These are phyloP conservation scores for Artibeus lituratus DNA, from an alignment of 2,797 vertebrate species.

Conservation along the genomic window DNA sequence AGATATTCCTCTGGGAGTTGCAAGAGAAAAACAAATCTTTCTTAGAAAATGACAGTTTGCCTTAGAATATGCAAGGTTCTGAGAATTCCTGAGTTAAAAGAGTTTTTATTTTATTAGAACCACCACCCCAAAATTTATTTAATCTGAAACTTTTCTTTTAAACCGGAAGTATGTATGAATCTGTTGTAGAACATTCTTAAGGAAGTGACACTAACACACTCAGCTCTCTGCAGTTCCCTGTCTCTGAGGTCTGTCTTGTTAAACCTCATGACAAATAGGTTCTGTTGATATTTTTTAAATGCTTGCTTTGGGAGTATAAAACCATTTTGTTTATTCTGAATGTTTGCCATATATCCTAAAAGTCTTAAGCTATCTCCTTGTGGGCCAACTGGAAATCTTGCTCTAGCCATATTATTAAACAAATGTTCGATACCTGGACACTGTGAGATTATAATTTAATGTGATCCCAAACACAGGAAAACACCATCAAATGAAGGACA, in stretches of 20 bases:
- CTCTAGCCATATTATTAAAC: slow-evolving; percentile 42
- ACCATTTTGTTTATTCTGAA: neutral
- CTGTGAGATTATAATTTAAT: slow-evolving; percentile 70
- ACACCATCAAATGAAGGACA: slow-evolving; percentile 74
- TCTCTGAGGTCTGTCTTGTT: neutral
- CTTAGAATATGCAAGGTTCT: neutral
- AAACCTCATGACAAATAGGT: neutral
- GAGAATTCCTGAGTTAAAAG: neutral
- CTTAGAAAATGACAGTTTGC: neutral
- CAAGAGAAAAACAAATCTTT: neutral
- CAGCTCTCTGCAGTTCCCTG: neutral
- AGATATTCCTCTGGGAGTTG: neutral
- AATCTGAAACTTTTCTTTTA: neutral
- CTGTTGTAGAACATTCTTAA: neutral
- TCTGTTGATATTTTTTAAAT: neutral
- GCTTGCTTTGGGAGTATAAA: neutral
- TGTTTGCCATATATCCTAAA: neutral
- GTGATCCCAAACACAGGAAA: slow-evolving; percentile 73
- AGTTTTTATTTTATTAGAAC: slow-evolving; percentile 11
- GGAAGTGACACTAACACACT: neutral
- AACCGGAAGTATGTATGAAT: neutral
- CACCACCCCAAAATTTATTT: neutral
- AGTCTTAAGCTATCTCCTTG: slow-evolving; percentile 30
- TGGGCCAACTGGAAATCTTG: neutral
- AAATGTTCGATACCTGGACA: slow-evolving; percentile 69